Percentiles rank a stretch among this genome's conserved stretches.
These are phyloP conservation scores for Nysson spinosus DNA, from an alignment of 2,888 invertebrate genomes.

Conservation along the genomic window DNA sequence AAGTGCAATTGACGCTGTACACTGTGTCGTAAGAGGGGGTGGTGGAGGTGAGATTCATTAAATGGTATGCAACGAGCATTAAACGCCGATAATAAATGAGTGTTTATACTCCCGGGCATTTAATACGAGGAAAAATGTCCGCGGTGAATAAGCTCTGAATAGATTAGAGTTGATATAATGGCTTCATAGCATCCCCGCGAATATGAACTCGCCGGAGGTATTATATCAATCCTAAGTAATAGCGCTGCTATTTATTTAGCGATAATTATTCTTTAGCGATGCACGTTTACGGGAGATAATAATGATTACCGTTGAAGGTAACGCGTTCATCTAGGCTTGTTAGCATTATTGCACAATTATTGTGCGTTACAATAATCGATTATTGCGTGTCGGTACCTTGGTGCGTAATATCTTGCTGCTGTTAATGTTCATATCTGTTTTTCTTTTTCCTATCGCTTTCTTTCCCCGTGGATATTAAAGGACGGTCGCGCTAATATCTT, in stretches of 20 bases:
- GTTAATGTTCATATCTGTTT: constrained; percentile 12
- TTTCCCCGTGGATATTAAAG: constrained; percentile 47
- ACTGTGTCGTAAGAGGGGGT: constrained; percentile 10
- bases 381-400: constrained; percentile 34
- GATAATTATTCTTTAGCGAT: constrained; percentile 35
- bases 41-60: background rate
- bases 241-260: constrained; percentile 6
- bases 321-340: constrained; percentile 12
- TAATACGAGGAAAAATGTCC: constrained; percentile 2
- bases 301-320: constrained; percentile 25
- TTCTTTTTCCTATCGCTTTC: constrained; percentile 13
- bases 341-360: constrained; percentile 38
- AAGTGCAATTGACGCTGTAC: constrained; percentile 33
- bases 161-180: background rate
- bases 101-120: background rate
- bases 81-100: background rate
- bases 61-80: background rate
- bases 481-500: constrained; percentile 57
- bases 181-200: no score
- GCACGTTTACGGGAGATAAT: constrained; percentile 29
- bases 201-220: no score
- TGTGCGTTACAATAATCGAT: constrained; percentile 43
- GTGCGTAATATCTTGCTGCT: constrained; percentile 26
- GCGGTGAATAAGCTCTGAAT: constrained; percentile 21
- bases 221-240: background rate